Evolutionary conservation across 2,113 vertebrate species (phyloP).

Genomic region (Romanogobio albipinnatus): DNA sequence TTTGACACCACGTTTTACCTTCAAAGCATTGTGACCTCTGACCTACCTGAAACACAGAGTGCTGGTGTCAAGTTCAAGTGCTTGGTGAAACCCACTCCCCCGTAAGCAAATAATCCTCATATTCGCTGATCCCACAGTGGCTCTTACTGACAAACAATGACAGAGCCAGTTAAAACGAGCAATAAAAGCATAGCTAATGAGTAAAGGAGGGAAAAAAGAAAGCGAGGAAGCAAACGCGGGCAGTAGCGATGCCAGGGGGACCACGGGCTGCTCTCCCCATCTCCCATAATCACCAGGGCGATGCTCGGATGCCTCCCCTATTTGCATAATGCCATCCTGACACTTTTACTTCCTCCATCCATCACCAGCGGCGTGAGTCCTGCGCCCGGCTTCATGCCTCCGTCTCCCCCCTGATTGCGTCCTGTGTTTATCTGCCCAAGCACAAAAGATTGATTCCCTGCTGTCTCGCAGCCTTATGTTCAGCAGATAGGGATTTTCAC

Average conservation of each 20-base stretch:
- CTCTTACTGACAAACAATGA: slow-evolving; percentile 28
- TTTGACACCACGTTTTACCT: neutral
- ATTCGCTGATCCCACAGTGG: neutral
- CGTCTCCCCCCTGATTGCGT: slow-evolving; percentile 79
- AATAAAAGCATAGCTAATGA: slow-evolving; percentile 33
- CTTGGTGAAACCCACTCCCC: neutral
- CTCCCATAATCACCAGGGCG: slow-evolving; percentile 95
- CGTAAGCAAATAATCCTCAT: slow-evolving; percentile 16
- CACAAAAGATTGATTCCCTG: slow-evolving; percentile 89
- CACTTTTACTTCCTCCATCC: slow-evolving; percentile 94
- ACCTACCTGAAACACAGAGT: slow-evolving; percentile 13
- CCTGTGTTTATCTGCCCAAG: slow-evolving; percentile 86
- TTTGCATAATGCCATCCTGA: slow-evolving; percentile 99
- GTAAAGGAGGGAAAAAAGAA: slow-evolving; percentile 23
- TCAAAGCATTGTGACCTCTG: neutral
- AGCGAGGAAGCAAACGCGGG: slow-evolving; percentile 84
- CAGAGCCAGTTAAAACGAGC: slow-evolving; percentile 34
- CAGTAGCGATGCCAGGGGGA: slow-evolving; percentile 88
- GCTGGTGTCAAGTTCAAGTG: slow-evolving; percentile 2
- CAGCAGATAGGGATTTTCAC: slow-evolving; percentile 89
- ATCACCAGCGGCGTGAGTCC: slow-evolving; percentile 83
- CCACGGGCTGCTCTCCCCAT: slow-evolving; percentile 85
- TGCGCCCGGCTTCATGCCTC: slow-evolving; percentile 82
- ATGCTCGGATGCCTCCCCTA: slow-evolving; percentile 91
- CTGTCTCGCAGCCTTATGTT: slow-evolving; percentile 87